Conservation (phyloP, 2,113 vertebrate genomes). For the Orthonyx spaldingii region DNA sequence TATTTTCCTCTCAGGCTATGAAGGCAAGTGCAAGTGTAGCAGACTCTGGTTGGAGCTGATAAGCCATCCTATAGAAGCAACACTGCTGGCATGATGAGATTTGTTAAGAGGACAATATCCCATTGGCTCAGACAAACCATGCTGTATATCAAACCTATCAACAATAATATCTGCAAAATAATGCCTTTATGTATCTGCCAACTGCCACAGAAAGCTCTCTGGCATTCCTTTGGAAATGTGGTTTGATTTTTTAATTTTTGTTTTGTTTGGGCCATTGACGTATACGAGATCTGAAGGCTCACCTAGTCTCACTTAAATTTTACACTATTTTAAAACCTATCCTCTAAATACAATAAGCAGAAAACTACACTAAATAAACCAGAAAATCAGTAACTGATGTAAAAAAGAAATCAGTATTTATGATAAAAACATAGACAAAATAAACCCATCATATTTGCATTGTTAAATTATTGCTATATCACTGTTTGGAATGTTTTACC, state of each 20-base stretch:
- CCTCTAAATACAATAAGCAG: neutral
- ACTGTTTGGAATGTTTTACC: neutral
- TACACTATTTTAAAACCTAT: conserved; percentile 4
- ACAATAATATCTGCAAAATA: conserved; percentile 79
- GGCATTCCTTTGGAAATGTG: conserved; percentile 58
- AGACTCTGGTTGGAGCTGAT: conserved; percentile 90
- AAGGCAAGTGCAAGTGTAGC: conserved; percentile 80
- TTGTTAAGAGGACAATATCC: conserved; percentile 89
- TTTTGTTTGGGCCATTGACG: neutral
- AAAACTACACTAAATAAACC: neutral
- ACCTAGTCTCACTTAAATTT: neutral
- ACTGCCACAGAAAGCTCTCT: conserved; percentile 55
- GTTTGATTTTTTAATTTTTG: neutral
- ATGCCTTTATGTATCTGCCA: conserved; percentile 70
- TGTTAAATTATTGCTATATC: neutral
- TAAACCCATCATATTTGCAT: neutral
- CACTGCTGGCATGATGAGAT: conserved; percentile 86
- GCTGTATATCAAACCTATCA: conserved; percentile 80
- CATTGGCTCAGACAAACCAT: conserved; percentile 74
- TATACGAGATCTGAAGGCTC: neutral
- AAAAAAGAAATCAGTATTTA: neutral
- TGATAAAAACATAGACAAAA: neutral
- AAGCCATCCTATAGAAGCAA: conserved; percentile 80
- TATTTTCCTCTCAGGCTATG: conserved; percentile 93
- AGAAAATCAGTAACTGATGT: neutral